These are phyloP conservation scores for Onthophagus taurus DNA, from an alignment of 1,140 invertebrate genomes.

Conservation along the genomic window DNA sequence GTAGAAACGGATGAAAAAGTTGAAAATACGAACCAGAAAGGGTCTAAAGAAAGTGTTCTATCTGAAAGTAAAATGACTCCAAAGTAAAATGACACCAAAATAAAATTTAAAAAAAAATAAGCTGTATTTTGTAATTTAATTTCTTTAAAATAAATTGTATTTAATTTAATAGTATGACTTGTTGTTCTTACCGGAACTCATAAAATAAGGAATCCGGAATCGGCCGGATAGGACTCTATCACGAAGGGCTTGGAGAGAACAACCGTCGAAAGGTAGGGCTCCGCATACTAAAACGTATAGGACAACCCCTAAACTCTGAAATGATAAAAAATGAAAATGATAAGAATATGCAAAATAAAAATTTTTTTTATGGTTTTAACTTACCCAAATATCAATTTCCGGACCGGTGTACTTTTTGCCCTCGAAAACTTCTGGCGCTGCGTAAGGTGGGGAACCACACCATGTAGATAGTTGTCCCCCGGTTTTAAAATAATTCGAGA, in stretches of 20 bases:
- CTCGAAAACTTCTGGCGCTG: conserved; percentile 95
- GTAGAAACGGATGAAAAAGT: too few relatives aligned
- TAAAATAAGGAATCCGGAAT: conserved; percentile 88
- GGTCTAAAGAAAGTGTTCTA: too few relatives aligned
- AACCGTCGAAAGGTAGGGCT: conserved; percentile 81
- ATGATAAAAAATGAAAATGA: conserved; percentile 21
- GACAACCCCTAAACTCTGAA: conserved; percentile 84
- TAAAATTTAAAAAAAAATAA: too few relatives aligned
- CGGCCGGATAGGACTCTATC: conserved; percentile 76
- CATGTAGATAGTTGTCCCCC: conserved; percentile 82
- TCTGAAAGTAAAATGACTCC: too few relatives aligned
- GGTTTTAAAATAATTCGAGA: conserved; percentile 84
- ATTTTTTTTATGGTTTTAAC: conserved; percentile 11
- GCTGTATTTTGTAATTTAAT: too few relatives aligned
- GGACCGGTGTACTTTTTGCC: conserved; percentile 93
- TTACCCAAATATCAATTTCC: conserved; percentile 95
- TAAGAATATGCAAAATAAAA: neutral
- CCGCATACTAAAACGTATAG: conserved; percentile 90
- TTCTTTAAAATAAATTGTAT: too few relatives aligned
- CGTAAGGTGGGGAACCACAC: conserved; percentile 97
- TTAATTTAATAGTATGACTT: neutral
- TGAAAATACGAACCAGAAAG: too few relatives aligned
- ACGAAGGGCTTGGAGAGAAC: conserved; percentile 70
- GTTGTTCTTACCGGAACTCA: conserved; percentile 67
- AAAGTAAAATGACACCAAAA: too few relatives aligned